Evolutionary conservation across 2,888 invertebrate genomes (phyloP), one percentile per base, ranked within the genome.

Genomic region (Pherbina coryleti): DNA sequence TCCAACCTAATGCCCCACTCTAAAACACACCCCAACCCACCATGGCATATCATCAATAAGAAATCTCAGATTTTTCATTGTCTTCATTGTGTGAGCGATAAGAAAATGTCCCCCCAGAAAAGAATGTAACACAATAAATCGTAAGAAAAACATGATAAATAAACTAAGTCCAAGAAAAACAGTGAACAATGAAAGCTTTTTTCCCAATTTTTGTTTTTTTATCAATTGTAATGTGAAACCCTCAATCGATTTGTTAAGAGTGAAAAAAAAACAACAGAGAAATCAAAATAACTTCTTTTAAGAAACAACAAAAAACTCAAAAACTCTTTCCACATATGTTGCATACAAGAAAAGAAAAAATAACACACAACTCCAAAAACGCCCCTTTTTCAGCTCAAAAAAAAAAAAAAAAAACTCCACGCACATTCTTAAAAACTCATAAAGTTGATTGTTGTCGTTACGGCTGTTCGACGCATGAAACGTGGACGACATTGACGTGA

Each of bases 21-120:
- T 5, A 22, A 66, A 25, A 9, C 49, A n/a, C 28, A 8, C 7
- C 11, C 37, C 3, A 49, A 17, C 51, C 49, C 62, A 72, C 14
- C 19, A 4, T 17, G 17, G 34, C 17, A 28, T 34, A 25, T 44
- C 69, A 60, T 25, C 55, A 34, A 55, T 71, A 72, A 49, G 57
- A 82, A 84, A 85, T 85, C 84, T 85, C 84, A 81, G 85, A 86
- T 86, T 84, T 83, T 84, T 82, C 80, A 82, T 84, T 84, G 84
- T 83, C 83, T 85, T 85, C 51, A 49, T 77, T 77, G 70, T 77
- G 75, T 79, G 70, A 79, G 67, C 75, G 77, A 37, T 75, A 75
- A 75, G 75, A 75, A 66, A 75, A 55, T 51, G 11, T 75, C 28
- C 25, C 67, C 75, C 22, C 44, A 44, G 7, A 37, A 37, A 75